Percentiles rank a stretch among this genome's conserved stretches.
These are phyloP conservation scores for Tetragnatha montana DNA, from an alignment of 2,888 invertebrate genomes.

Conservation along the genomic window DNA sequence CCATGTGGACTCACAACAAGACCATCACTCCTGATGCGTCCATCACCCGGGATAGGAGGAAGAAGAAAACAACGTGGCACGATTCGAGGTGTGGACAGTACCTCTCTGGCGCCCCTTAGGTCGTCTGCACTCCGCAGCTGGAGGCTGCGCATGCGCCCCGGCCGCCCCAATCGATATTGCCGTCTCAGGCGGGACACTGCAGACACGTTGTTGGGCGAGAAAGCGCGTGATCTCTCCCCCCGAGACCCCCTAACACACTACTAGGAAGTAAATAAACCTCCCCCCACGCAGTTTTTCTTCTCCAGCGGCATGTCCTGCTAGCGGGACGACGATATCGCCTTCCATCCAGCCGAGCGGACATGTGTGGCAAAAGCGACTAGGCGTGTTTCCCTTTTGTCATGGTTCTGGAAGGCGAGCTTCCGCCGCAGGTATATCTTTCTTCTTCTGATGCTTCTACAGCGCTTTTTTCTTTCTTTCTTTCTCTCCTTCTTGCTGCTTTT, in stretches of 20 bases:
- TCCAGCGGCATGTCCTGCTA: neutral
- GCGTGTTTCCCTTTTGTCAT: constrained; percentile 27
- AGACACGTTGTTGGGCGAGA: constrained; percentile 65
- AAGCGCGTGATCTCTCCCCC: constrained; percentile 52
- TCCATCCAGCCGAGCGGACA: constrained; percentile 5
- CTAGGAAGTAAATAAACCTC: constrained; percentile 63
- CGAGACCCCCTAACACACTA: constrained; percentile 3
- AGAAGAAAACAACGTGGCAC: constrained; percentile 8
- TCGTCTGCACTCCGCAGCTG: constrained; percentile 69
- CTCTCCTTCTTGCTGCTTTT: neutral
- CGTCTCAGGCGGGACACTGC: constrained; percentile 67
- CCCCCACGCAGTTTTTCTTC: neutral
- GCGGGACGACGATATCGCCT: neutral
- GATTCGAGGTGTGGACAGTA: constrained; percentile 31
- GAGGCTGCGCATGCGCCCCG: constrained; percentile 58
- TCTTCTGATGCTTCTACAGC: neutral
- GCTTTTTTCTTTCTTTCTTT: neutral
- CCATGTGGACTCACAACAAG: too few species aligned
- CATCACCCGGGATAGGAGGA: neutral
- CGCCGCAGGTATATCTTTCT: constrained; percentile 44
- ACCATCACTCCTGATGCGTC: neutral
- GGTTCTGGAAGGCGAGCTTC: constrained; percentile 59
- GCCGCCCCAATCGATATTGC: constrained; percentile 67
- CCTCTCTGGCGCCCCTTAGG: constrained; percentile 59
- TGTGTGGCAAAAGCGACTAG: constrained; percentile 2